Evolutionary conservation across 2,888 invertebrate species (phyloP), one percentile per base, ranked within the genome.

Genomic region (Leucania comma): DNA sequence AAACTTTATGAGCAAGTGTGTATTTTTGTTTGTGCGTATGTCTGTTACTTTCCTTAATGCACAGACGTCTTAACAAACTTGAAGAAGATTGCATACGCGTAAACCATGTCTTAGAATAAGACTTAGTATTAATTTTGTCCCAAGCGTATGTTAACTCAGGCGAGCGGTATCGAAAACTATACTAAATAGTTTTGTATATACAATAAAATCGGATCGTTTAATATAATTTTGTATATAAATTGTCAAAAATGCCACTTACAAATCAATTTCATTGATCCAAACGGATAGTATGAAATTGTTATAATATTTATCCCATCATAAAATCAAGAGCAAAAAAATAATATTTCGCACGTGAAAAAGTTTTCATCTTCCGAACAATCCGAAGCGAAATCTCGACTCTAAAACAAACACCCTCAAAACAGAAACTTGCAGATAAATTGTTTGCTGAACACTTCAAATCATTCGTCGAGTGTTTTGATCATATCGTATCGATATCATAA

Each of bases 401-500:
- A 89, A 90, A 88, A 88, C 88, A 89, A 89, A 91, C 82, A 88
- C 84, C 81, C 81, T 81, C 86, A 82, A 87, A 87, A 85, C 85
- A 84, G 77, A 86, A 78, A 85, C 82, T 79, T 77, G 82, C 82
- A 83, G 81, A 90, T 90, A 91, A 89, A 91, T 89, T 89, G 87
- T 90, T 89, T 89, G 85, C 86, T 71, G 83, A 86, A 85, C 89
- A 86, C 87, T 88, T 86, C 78, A 89, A 89, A 88, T 89, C 88
- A 88, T 88, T 75, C 87, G 75, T 76, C 72, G 85, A 87, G 84
- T 84, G 86, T 88, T 87, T 76, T 64, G 82, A 85, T 85, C 88
- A 85, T 92, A 93, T 93, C 88, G 86, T 83, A 81, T 86, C 86
- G 91, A 94, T 93, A 93, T 92, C 91, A 91, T 93, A 93, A 94